These are phyloP conservation scores for Eristalis intricaria DNA, from an alignment of 2,888 invertebrate species.

Conservation along the genomic window DNA sequence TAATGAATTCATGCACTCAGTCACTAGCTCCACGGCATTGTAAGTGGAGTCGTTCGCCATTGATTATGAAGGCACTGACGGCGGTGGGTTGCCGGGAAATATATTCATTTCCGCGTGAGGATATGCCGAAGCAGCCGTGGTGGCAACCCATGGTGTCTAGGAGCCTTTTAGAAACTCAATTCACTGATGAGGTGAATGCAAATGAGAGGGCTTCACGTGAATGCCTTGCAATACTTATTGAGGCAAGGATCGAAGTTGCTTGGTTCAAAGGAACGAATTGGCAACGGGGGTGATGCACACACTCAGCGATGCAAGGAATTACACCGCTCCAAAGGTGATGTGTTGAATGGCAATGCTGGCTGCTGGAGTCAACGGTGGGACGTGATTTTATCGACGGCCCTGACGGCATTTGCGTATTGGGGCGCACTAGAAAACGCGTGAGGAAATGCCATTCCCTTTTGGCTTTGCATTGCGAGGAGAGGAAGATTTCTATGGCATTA, in stretches of 20 bases:
- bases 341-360: constrained; percentile 2
- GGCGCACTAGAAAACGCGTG: not conserved
- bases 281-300: constrained; percentile 37
- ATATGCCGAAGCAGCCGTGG: not conserved
- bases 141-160: too few relatives aligned
- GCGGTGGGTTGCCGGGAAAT: constrained; percentile 37
- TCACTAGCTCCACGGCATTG: not conserved
- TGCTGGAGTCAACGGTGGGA: not conserved
- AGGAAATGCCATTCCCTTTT: not conserved
- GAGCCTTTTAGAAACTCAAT: constrained; percentile 25
- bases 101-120: constrained; percentile 54
- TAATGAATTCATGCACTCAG: constrained; percentile 29
- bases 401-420: not conserved
- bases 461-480: not conserved
- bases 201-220: constrained; percentile 49
- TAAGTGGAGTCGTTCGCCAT: constrained; percentile 17
- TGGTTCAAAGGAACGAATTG: constrained; percentile 40
- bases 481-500: not conserved
- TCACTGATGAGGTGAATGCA: constrained; percentile 59
- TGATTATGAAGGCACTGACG: constrained; percentile 39
- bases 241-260: constrained; percentile 8
- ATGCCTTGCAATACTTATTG: constrained; percentile 11
- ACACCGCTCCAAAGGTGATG: constrained; percentile 32
- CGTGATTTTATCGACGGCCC: not conserved
- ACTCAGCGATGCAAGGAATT: constrained; percentile 32